phyloP scores from a whole-genome alignment of 2,888 invertebrate genomes.

The Xiphydria camelus region DNA sequence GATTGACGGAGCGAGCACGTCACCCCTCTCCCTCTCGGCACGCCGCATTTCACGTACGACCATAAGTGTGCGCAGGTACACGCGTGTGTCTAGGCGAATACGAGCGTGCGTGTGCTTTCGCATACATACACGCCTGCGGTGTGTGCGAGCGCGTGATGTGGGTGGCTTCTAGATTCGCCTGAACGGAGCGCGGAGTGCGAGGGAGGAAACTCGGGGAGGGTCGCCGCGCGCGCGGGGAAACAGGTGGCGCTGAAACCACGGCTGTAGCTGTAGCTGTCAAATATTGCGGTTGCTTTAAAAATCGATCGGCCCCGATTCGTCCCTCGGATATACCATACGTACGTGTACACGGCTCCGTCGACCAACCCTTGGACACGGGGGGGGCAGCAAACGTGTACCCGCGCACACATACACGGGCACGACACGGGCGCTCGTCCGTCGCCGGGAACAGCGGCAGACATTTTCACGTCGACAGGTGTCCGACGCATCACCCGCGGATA shows the following conservation, averaged over 20 bases:
- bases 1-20: constrained; percentile 21
- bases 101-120: constrained; percentile 4
- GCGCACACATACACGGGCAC: too few species aligned
- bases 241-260: constrained; percentile 54
- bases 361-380: too few species aligned
- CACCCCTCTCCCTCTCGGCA: constrained; percentile 12
- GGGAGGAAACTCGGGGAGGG: constrained; percentile 16
- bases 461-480: too few species aligned
- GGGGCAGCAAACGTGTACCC: too few species aligned
- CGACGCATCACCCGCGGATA: too few species aligned
- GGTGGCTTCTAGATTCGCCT: constrained; percentile 27
- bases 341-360: too few species aligned
- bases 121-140: constrained; percentile 8
- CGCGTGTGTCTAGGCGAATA: not conserved
- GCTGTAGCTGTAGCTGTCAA: constrained; percentile 50
- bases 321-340: too few species aligned
- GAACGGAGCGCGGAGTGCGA: constrained; percentile 16
- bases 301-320: constrained; percentile 48
- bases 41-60: constrained; percentile 15
- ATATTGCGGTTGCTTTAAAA: constrained; percentile 56
- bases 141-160: constrained; percentile 23
- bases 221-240: constrained; percentile 34
- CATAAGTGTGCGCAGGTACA: not conserved
- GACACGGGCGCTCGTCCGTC: too few species aligned
- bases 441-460: too few species aligned